Base-by-base conservation (phyloP, 2,888 invertebrate genomes). In the Hofmannophila pseudospretella region DNA sequence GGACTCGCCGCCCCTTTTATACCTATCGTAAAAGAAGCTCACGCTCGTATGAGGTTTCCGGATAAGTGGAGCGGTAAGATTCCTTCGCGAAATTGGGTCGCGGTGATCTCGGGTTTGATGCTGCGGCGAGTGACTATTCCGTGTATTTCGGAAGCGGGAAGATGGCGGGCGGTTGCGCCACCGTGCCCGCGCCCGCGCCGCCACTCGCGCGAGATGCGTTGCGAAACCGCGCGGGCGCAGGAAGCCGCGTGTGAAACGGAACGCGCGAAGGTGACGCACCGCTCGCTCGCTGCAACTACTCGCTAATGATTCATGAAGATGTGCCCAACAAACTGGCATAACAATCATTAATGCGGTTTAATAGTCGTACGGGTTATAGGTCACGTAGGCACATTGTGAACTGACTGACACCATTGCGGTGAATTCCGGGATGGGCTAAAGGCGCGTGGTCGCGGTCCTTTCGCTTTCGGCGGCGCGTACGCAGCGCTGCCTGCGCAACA, bases 401-500 rank as follows among this genome's bases (percentile, higher is more conserved):
- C n/a, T n/a, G n/a, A n/a, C 37, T 54, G 44, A 38, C 36, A 11
- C 16, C n/a, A 40, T 38, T 49, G 48, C 56, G 61, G 62, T 60
- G 54, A 56, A 70, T 54, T 74, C 73, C 70, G 68, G 78, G 75
- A 72, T 60, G 47, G 52, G 27, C 16, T 16, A 42, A 2, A 49
- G n/a, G n/a, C 16, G 5, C 16, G 16, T 16, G 16, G 55, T n/a
- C 49, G 55, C 53, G 53, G 54, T 71, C 82, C 84, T 84, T 85
- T 85, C 84, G 80, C 85, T 84, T 82, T 81, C 81, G 65, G 72
- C 65, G 54, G 67, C 74, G 78, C 75, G 78, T 72, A 69, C 62
- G 66, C 27, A 5, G 10, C 27, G 10, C 10, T 68, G 25, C 25
- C 68, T 63, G 66, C 78, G 80, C 78, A 79, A 77, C 67, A 52